Conservation (phyloP, 2,113 vertebrate genomes). For the Leptodactylus fuscus region DNA sequence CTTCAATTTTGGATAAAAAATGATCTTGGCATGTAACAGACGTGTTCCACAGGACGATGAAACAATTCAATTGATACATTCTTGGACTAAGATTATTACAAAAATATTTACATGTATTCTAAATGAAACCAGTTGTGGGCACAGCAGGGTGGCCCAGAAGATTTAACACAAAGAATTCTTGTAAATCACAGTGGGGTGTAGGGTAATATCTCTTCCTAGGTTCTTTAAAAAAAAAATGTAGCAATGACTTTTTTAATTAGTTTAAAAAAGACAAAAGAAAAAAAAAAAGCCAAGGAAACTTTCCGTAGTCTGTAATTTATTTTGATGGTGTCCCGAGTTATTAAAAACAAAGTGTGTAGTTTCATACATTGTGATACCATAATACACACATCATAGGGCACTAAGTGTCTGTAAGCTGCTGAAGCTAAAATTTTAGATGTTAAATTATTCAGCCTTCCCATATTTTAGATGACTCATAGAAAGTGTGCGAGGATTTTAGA, state of each 20-base stretch:
- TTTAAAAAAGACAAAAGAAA: not conserved
- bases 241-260: conserved; percentile 47
- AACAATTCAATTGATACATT: conserved; percentile 54
- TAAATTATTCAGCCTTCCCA: conserved; percentile 56
- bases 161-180: conserved; percentile 70
- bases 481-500: conserved; percentile 10
- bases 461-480: conserved; percentile 53
- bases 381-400: conserved; percentile 33
- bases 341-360: conserved; percentile 47
- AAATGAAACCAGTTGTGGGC: conserved; percentile 72
- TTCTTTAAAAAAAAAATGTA: conserved; percentile 61
- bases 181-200: conserved; percentile 67
- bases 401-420: conserved; percentile 36
- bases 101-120: conserved; percentile 67
- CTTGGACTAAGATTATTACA: conserved; percentile 59
- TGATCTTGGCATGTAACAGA: conserved; percentile 35
- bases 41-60: conserved; percentile 12
- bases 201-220: conserved; percentile 65
- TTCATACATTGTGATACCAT: conserved; percentile 48
- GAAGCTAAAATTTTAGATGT: conserved; percentile 49
- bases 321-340: conserved; percentile 45
- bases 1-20: conserved; percentile 11
- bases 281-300: conserved; percentile 38
- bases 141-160: conserved; percentile 68
- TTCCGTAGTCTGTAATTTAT: conserved; percentile 43